These are phyloP conservation scores for Himalopsyche kuldschensis DNA, from an alignment of 2,888 invertebrate species.

Conservation along the genomic window DNA sequence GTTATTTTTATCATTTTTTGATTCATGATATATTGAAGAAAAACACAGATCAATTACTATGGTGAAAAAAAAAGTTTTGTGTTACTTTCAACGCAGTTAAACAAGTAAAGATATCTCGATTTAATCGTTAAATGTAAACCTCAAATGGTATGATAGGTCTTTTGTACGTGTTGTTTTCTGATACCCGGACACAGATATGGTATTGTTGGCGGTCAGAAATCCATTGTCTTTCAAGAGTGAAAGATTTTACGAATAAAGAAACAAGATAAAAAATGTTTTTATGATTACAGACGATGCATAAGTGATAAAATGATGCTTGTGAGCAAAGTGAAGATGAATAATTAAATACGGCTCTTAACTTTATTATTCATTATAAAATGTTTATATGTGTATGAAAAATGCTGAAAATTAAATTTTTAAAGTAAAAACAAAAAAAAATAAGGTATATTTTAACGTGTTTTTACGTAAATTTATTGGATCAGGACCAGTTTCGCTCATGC, in stretches of 20 bases:
- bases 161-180: not conserved
- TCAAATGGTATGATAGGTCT: not conserved
- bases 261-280: not conserved
- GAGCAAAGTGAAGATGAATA: not conserved
- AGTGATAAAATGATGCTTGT: not conserved
- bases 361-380: not conserved
- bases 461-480: too few species aligned
- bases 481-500: too few species aligned
- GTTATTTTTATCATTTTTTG: too few species aligned
- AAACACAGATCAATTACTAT: too few species aligned
- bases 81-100: not conserved
- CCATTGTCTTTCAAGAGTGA: conserved; percentile 19
- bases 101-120: not conserved
- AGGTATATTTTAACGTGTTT: too few species aligned
- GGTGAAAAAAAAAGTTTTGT: too few species aligned
- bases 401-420: too few species aligned
- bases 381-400: not conserved
- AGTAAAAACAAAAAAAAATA: too few species aligned
- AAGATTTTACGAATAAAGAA: conserved; percentile 8
- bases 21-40: too few species aligned
- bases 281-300: not conserved
- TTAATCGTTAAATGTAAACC: not conserved
- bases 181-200: not conserved
- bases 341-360: not conserved
- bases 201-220: not conserved